Base-by-base conservation (phyloP, 2,797 vertebrate genomes). In the Sphaeramia orbicularis region DNA sequence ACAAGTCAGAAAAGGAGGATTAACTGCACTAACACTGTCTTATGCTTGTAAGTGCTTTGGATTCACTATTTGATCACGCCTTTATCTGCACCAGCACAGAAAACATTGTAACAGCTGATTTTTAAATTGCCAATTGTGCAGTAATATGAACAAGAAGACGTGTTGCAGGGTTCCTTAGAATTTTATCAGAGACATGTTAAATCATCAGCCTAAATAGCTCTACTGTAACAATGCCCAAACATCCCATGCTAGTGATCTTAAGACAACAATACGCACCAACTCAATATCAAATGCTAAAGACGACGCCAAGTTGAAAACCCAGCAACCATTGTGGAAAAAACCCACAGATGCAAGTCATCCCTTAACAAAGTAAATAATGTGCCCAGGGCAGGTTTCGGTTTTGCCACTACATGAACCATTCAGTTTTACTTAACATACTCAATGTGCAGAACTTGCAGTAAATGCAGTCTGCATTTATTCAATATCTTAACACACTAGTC, bases 361-460 rank as follows among this genome's bases (percentile, higher is more conserved):
- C 8, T 52, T 54, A 43, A 12, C 44, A 24, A 10, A 49, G 21
- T 47, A 9, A 59, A 54, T 16, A 4, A 24, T 43, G 35, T 45
- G 18, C 11, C 18, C 21, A 14, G 1, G 51, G 16, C 32, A 41
- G 7, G 16, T 61, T 66, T 57, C 35, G 47, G 11, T 35, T 57
- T 14, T 27, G 40, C 2, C 16, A 14, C 15, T 0, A 0, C 48
- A 11, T 19, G 32, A 10, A 44, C 14, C 4, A 2, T 4, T 13
- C 19, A 10, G 36, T 60, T 54, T 49, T 3, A 35, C 1, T 35
- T 2, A 35, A 9, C 32, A 35, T 35, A 14, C n/a, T 24, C 32
- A 45, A 27, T 15, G 52, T 55, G 13, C 18, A 15, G 59, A 65
- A 72, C 40, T 70, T 62, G 58, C n/a, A n/a, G n/a, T n/a, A n/a